A percentile compares a stretch with the other conserved stretches of the same genome.
phyloP scores from a whole-genome alignment of 2,113 vertebrate genomes.

The Oncorhynchus tshawytscha region DNA sequence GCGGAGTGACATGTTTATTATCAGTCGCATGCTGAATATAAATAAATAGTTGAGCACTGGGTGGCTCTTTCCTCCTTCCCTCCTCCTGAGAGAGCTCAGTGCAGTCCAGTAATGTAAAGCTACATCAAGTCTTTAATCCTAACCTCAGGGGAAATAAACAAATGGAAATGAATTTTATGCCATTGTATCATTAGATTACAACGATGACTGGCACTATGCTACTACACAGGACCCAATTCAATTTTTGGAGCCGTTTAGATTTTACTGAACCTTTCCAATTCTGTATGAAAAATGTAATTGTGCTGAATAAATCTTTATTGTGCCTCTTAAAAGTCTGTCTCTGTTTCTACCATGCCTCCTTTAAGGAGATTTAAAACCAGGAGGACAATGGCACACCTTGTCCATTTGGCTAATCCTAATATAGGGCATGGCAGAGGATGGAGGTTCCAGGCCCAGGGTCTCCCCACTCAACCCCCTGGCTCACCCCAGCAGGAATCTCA shows the following conservation, averaged over 20 bases:
- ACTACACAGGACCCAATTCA: slow-evolving; percentile 31
- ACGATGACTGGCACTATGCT: slow-evolving; percentile 21
- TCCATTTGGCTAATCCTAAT: neutral
- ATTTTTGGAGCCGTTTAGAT: slow-evolving; percentile 29
- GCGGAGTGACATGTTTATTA: slow-evolving; percentile 39
- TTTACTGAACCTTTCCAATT: slow-evolving; percentile 12
- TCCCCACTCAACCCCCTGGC: neutral
- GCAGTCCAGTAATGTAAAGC: slow-evolving; percentile 33
- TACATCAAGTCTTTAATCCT: slow-evolving; percentile 28
- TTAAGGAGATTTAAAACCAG: slow-evolving; percentile 14
- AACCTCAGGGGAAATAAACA: slow-evolving; percentile 40
- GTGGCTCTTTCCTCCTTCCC: neutral
- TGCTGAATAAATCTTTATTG: slow-evolving; percentile 32
- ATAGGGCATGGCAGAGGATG: too few relatives aligned
- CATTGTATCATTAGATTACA: slow-evolving; percentile 54
- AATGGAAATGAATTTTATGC: slow-evolving; percentile 45
- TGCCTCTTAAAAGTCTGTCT: neutral
- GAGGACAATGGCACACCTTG: slow-evolving; percentile 30
- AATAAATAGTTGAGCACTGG: slow-evolving; percentile 6
- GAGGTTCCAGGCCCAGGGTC: neutral
- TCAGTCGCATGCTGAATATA: slow-evolving; percentile 13
- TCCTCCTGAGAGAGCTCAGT: slow-evolving; percentile 12
- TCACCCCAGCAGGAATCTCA: neutral
- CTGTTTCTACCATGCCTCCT: slow-evolving; percentile 6
- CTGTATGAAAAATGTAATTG: slow-evolving; percentile 31